phyloP scores from a whole-genome alignment of 1,140 invertebrate species.

The Drosophila tani region DNA sequence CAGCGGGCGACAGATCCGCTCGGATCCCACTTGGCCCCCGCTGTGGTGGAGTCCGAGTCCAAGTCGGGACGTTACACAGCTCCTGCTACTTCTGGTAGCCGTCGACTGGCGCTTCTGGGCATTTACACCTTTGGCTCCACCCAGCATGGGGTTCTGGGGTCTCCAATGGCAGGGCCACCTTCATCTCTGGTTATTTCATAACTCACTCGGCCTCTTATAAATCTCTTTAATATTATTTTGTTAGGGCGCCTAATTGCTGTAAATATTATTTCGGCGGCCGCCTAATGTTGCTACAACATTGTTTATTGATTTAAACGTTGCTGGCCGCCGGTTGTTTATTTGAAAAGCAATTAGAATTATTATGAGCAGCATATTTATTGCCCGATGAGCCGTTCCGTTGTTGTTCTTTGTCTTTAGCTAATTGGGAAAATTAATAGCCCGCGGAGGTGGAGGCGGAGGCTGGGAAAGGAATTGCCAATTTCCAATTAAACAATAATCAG shows the following conservation, averaged over 20 bases:
- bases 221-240: slow-evolving; percentile 84
- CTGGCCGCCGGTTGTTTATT: slow-evolving; percentile 69
- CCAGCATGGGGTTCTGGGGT: slow-evolving; percentile 47
- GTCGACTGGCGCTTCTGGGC: slow-evolving; percentile 66
- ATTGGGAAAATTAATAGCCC: slow-evolving; percentile 53
- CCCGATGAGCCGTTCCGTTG: slow-evolving; percentile 42
- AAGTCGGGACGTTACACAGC: slow-evolving; percentile 37
- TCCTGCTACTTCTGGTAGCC: slow-evolving; percentile 23
- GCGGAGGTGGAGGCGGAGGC: neutral
- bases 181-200: slow-evolving; percentile 68
- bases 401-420: slow-evolving; percentile 27
- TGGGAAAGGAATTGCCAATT: slow-evolving; percentile 7
- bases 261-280: slow-evolving; percentile 75
- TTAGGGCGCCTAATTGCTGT: slow-evolving; percentile 77
- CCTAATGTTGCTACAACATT: slow-evolving; percentile 35
- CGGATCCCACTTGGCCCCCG: slow-evolving; percentile 26
- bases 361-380: slow-evolving; percentile 81
- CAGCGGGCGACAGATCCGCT: slow-evolving; percentile 61
- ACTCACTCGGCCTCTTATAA: slow-evolving; percentile 70
- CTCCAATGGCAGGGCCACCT: neutral
- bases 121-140: slow-evolving; percentile 69
- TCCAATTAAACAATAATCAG: slow-evolving; percentile 58
- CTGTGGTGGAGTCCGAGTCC: slow-evolving; percentile 38
- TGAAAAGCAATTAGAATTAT: slow-evolving; percentile 83
- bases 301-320: slow-evolving; percentile 63